These are phyloP conservation scores for Formica exsecta DNA, from an alignment of 1,140 invertebrate genomes.

Conservation along the genomic window DNA sequence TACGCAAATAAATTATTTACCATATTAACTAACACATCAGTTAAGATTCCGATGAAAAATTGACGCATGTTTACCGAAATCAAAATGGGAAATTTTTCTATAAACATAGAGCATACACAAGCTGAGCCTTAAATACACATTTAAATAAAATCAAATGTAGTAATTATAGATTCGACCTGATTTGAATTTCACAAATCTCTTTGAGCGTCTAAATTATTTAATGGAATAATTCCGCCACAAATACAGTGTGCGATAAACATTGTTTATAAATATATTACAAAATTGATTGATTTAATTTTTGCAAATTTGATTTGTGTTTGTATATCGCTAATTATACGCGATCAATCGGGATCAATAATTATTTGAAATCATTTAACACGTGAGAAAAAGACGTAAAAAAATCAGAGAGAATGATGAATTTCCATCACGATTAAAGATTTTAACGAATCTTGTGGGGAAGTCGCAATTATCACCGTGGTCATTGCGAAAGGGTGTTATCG, in stretches of 20 bases:
- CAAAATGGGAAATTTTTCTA: not conserved
- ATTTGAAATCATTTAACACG: constrained; percentile 12
- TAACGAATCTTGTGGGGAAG: constrained; percentile 75
- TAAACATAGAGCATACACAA: not conserved
- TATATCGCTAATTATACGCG: constrained; percentile 7
- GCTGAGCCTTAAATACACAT: not conserved
- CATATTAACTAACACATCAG: not conserved
- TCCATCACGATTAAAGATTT: constrained; percentile 78
- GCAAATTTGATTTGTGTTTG: constrained; percentile 13
- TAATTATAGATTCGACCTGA: not conserved
- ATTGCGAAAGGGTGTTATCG: constrained; percentile 85
- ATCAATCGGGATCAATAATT: constrained; percentile 69
- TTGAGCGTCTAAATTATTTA: constrained; percentile 1
- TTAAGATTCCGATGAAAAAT: constrained; percentile 3
- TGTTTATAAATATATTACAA: constrained; percentile 19
- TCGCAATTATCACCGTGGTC: constrained; percentile 86
- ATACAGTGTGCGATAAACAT: constrained; percentile 6
- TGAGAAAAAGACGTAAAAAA: constrained; percentile 26
- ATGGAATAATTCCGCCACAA: not conserved
- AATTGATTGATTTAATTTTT: constrained; percentile 9
- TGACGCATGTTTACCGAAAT: not conserved
- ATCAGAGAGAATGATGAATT: constrained; percentile 80
- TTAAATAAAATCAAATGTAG: not conserved
- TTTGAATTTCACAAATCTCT: not conserved
- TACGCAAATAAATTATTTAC: not conserved